phyloP scores from a whole-genome alignment of 2,888 invertebrate species.

The Sclerodermus sp. region DNA sequence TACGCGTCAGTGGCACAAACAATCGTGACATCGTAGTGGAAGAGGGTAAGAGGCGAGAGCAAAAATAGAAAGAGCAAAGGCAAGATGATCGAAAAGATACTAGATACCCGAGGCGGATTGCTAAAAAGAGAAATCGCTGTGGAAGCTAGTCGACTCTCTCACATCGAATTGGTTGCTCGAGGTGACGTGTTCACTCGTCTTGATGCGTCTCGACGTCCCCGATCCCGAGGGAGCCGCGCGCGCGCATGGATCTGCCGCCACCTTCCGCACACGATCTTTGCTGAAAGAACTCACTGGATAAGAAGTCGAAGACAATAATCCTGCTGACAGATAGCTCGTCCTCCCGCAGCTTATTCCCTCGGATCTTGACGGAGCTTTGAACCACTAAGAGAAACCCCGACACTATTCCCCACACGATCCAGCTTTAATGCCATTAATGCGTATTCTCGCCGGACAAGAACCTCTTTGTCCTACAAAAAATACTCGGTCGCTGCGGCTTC shows the following conservation, averaged over 20 bases:
- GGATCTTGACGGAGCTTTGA: slow-evolving; percentile 10
- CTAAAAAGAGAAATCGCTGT: no score
- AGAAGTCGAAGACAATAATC: slow-evolving; percentile 57
- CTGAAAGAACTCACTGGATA: slow-evolving; percentile 41
- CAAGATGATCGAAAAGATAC: no score
- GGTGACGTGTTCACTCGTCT: slow-evolving; percentile 39
- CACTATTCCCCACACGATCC: slow-evolving; percentile 1
- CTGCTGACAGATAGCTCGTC: slow-evolving; percentile 53
- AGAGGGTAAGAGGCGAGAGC: no score
- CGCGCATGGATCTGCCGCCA: slow-evolving; percentile 15
- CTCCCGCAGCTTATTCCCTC: slow-evolving; percentile 47
- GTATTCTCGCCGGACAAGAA: not conserved
- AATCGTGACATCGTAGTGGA: no score
- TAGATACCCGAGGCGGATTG: no score
- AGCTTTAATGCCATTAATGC: slow-evolving; percentile 30
- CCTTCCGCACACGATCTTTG: slow-evolving; percentile 22
- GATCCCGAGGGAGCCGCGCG: not conserved
- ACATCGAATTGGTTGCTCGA: slow-evolving; percentile 7
- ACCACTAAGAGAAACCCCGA: not conserved
- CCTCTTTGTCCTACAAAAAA: no score
- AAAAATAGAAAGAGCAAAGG: no score
- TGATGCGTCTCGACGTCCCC: slow-evolving; percentile 21
- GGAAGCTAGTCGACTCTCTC: no score
- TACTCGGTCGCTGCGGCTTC: not conserved
- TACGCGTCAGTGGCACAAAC: no score